These are phyloP conservation scores for Lysandra coridon DNA, from an alignment of 2,888 invertebrate genomes.

Conservation along the genomic window DNA sequence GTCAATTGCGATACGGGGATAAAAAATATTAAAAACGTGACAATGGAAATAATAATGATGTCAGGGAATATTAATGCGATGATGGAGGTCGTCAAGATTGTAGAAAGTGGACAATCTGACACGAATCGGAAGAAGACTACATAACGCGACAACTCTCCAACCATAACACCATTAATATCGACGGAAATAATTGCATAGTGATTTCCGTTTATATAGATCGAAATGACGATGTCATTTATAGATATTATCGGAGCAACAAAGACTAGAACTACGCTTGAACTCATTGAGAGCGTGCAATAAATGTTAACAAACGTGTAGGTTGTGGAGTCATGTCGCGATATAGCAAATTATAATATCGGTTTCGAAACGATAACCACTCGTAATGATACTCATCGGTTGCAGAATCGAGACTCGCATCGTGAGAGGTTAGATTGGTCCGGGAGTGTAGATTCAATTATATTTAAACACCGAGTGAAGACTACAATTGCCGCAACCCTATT, in stretches of 20 bases:
- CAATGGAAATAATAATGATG: constrained; percentile 38
- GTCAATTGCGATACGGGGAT: constrained; percentile 34
- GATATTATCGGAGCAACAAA: neutral
- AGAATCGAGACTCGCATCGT: constrained; percentile 56
- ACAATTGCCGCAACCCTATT: constrained; percentile 52
- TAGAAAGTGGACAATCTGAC: constrained; percentile 35
- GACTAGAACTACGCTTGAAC: neutral
- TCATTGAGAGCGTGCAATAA: constrained; percentile 8
- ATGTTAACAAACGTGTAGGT: constrained; percentile 33
- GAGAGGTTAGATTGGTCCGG: constrained; percentile 63
- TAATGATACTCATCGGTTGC: constrained; percentile 49
- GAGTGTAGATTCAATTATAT: constrained; percentile 65
- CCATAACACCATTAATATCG: constrained; percentile 10
- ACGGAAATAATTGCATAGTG: neutral
- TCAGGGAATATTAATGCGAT: constrained; percentile 36
- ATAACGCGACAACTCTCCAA: constrained; percentile 7
- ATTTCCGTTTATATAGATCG: neutral
- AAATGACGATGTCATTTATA: neutral
- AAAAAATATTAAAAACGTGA: constrained; percentile 33
- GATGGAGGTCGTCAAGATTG: constrained; percentile 37
- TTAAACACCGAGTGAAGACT: constrained; percentile 57
- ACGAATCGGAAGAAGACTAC: constrained; percentile 23
- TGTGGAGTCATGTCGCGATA: constrained; percentile 37
- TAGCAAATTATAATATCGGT: constrained; percentile 42
- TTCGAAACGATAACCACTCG: constrained; percentile 44